Evolutionary conservation across 2,797 vertebrate genomes (phyloP), one percentile per base, ranked within the genome.

Genomic region (Danio albolineatus): DNA sequence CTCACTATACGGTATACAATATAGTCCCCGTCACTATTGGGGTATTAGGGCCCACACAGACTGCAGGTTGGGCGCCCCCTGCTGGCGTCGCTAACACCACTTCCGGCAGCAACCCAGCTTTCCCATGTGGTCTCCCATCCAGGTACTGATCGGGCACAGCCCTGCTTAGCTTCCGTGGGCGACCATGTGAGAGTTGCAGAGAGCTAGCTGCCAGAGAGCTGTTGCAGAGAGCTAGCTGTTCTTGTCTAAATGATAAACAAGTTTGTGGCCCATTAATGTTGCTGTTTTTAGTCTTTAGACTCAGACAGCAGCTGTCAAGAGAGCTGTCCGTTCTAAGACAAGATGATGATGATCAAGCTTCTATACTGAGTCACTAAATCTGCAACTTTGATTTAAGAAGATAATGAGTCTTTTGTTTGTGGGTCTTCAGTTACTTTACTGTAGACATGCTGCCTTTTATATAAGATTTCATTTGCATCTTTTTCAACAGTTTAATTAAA

Each of bases 401-500:
- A 10, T 62, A 13, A 74, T 48, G 14, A 61, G n/a, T 19, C 4
- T 2, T 48, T 2, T 54, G 13, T 39, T 53, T 70, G 28, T 70
- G 36, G 10, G 62, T 28, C 7, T 41, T 53, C 51, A 14, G 51
- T n/a, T 38, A 5, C n/a, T 41, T 41, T 54, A 41, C 13, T 49
- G 14, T 44, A 4, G 39, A 28, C 17, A 72, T 44, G 39, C 16
- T 28, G 54, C 72, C 39, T 72, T n/a, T 72, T 72, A 57, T 44
- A 57, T 72, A 72, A 53, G 39, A 4, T 44, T 59, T 59, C 3
- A 76, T 54, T 41, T 36, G 36, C 10, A 13, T 70, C 10, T 39
- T 17, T 53, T 4, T 43, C 36, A 38, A 0, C 17, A 54, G 61
- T 43, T 64, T 57, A 66, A 82, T 57, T 71, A 49, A 71, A 82